A percentile compares a stretch with the other conserved stretches of the same genome.
Conservation (phyloP, 2,113 vertebrate genomes). For the Brachyhypopomus gauderio region DNA sequence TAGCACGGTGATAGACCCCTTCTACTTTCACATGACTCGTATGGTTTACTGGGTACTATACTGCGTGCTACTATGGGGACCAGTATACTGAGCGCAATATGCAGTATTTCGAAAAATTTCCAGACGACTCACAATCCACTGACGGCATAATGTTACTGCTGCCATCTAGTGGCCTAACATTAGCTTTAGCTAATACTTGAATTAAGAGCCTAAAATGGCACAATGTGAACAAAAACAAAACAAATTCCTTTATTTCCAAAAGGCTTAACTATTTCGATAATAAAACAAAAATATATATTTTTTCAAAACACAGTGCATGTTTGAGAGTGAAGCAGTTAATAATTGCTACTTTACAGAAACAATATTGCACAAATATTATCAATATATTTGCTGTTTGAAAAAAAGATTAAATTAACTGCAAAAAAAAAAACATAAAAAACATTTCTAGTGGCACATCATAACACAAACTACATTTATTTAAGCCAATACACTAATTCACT, state of each 20-base stretch:
- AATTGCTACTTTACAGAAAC: not conserved
- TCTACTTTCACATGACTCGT: too few species aligned
- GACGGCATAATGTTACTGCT: constrained; percentile 22
- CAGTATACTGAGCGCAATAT: too few species aligned
- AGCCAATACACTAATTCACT: not conserved
- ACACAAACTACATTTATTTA: not conserved
- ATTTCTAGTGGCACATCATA: not conserved
- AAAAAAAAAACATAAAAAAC: not conserved
- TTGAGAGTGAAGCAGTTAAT: not conserved
- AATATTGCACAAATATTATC: not conserved
- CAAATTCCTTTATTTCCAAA: constrained; percentile 20
- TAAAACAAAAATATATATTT: constrained; percentile 1
- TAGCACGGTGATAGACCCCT: too few species aligned
- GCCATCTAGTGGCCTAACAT: constrained; percentile 46
- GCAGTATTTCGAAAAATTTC: too few species aligned
- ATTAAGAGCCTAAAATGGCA: not conserved
- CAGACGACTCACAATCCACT: not conserved
- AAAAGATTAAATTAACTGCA: constrained; percentile 1
- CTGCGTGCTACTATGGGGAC: too few species aligned
- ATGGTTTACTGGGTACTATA: too few species aligned
- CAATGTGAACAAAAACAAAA: not conserved
- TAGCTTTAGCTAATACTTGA: not conserved
- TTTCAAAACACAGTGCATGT: not conserved
- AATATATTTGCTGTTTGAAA: not conserved
- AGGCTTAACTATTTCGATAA: constrained; percentile 2